Percentiles rank a stretch among this genome's conserved stretches.
Evolutionary conservation across 1,140 invertebrate genomes (phyloP).

Genomic region (Orchestia grillus): DNA sequence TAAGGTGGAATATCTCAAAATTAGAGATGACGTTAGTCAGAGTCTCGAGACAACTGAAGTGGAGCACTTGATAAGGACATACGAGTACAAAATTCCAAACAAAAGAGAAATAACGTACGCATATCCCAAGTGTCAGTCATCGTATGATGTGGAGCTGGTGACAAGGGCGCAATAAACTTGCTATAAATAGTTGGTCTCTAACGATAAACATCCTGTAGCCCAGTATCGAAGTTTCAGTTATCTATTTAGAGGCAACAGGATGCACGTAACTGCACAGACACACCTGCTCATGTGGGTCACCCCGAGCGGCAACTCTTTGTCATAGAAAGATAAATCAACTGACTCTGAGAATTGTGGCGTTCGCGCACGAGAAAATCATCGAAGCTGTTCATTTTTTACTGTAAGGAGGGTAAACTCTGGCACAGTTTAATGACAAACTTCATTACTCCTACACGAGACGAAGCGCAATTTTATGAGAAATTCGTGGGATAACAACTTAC

Average conservation of each 20-base stretch:
- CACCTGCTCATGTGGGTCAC: conserved; percentile 3
- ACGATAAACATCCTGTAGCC: background rate
- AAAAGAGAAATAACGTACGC: background rate
- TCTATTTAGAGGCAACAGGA: background rate
- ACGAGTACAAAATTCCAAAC: background rate
- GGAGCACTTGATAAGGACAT: background rate
- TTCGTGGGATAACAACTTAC: background rate
- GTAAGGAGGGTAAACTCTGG: background rate
- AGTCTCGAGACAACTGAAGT: background rate
- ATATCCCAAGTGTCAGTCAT: background rate
- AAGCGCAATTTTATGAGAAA: background rate
- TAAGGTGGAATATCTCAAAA: background rate
- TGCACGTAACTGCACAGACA: background rate
- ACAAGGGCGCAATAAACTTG: background rate
- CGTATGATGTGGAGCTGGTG: background rate
- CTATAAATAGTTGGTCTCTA: background rate
- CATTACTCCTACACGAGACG: too few species aligned
- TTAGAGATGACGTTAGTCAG: background rate
- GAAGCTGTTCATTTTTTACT: background rate
- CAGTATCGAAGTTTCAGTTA: background rate
- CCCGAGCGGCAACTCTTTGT: background rate
- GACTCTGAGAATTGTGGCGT: background rate
- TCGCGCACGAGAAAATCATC: background rate
- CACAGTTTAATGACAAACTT: background rate
- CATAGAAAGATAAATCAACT: background rate